These are phyloP conservation scores for Radopholus similis DNA, from an alignment of 1,140 invertebrate genomes.

Conservation along the genomic window DNA sequence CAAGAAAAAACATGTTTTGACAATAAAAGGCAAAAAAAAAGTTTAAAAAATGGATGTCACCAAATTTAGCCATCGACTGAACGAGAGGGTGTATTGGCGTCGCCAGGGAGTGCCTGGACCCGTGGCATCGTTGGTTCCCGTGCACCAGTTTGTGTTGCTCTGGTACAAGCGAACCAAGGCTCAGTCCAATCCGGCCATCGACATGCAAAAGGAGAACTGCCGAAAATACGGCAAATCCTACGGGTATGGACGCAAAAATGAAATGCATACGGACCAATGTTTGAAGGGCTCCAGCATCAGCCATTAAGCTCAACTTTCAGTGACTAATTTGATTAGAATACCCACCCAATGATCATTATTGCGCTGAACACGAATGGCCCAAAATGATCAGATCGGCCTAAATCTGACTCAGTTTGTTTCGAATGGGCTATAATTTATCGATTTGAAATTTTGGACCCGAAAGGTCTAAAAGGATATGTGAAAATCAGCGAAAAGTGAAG, in stretches of 20 bases:
- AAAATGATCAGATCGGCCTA: no score
- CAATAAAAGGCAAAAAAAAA: no score
- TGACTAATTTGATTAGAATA: no score
- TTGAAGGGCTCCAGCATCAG: no score
- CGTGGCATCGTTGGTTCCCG: neutral
- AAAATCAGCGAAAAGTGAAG: no score
- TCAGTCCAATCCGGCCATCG: neutral
- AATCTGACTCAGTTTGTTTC: conserved; percentile 1
- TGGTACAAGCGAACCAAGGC: neutral
- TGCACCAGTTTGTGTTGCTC: neutral
- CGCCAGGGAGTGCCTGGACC: neutral
- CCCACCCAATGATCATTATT: neutral
- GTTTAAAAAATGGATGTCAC: no score
- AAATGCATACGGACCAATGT: no score
- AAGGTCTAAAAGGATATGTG: no score
- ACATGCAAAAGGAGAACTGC: neutral
- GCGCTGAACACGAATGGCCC: neutral
- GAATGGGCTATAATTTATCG: no score
- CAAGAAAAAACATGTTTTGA: no score
- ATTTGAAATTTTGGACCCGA: neutral
- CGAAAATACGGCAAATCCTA: neutral
- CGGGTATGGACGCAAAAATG: no score
- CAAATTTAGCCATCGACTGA: neutral
- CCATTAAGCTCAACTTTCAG: no score
- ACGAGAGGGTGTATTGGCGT: neutral